phyloP scores from a whole-genome alignment of 2,113 vertebrate species.

The Taxidea taxus region DNA sequence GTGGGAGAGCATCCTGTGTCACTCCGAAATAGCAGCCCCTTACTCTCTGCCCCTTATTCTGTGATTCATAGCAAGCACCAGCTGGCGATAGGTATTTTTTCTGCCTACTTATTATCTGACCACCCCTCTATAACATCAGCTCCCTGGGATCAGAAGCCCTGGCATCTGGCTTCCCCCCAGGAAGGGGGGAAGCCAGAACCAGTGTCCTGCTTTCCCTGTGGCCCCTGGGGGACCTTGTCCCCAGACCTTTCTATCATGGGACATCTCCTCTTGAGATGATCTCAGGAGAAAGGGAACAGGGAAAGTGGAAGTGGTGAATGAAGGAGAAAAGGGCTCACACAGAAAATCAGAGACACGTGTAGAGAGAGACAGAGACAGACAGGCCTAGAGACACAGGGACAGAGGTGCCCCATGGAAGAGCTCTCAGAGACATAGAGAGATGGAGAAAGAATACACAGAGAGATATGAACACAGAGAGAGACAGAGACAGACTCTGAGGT shows the following conservation, averaged over 20 bases:
- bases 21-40: background rate
- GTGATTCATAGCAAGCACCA: rapidly evolving
- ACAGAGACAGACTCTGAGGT: background rate
- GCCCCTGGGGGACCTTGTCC: rapidly evolving
- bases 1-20: background rate
- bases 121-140: background rate
- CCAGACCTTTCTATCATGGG: background rate
- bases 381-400: background rate
- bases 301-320: rapidly evolving
- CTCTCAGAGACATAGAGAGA: background rate
- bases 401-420: background rate
- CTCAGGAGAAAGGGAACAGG: background rate
- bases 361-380: background rate
- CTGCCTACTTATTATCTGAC: rapidly evolving
- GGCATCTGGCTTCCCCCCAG: background rate
- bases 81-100: rapidly evolving
- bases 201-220: background rate
- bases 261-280: rapidly evolving
- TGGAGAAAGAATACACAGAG: background rate
- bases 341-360: background rate
- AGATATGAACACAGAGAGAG: rapidly evolving
- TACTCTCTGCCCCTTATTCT: rapidly evolving
- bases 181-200: background rate
- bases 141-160: too few relatives aligned
- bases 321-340: background rate